These are phyloP conservation scores for Eurosta solidaginis DNA, from an alignment of 1,140 invertebrate species.

Conservation along the genomic window DNA sequence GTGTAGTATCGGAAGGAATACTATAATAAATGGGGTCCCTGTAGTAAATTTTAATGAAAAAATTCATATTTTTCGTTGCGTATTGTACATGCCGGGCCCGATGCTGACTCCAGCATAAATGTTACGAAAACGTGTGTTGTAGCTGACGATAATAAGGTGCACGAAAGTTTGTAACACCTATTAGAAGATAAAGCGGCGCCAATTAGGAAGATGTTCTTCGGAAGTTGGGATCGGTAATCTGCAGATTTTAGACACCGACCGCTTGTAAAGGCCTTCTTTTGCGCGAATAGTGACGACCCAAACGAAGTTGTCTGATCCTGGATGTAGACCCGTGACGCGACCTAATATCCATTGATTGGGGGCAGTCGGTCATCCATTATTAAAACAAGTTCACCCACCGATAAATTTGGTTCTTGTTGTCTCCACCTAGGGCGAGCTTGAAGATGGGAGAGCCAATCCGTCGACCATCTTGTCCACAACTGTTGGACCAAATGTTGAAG, in stretches of 20 bases:
- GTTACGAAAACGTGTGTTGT: no score
- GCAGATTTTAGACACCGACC: not conserved
- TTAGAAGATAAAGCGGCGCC: no score
- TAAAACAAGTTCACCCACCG: not conserved
- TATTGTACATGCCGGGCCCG: no score
- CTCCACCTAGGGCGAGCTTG: slow-evolving; percentile 39
- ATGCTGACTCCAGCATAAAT: no score
- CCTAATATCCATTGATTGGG: not conserved
- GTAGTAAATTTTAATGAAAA: no score
- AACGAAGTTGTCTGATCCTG: not conserved
- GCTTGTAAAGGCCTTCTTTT: not conserved
- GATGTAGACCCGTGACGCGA: not conserved
- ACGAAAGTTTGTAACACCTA: no score
- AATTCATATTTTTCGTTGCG: no score
- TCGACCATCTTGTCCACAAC: slow-evolving; percentile 44
- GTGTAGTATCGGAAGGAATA: no score
- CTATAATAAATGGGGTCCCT: no score
- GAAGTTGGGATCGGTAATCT: not conserved
- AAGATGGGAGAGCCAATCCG: slow-evolving; percentile 40
- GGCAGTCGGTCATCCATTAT: not conserved
- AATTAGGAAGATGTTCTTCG: no score
- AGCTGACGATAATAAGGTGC: no score
- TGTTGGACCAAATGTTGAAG: slow-evolving; percentile 32
- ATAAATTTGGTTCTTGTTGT: not conserved
- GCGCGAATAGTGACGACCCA: not conserved